Evolutionary conservation across 2,113 vertebrate genomes (phyloP).

Genomic region (Oncorhynchus keta): DNA sequence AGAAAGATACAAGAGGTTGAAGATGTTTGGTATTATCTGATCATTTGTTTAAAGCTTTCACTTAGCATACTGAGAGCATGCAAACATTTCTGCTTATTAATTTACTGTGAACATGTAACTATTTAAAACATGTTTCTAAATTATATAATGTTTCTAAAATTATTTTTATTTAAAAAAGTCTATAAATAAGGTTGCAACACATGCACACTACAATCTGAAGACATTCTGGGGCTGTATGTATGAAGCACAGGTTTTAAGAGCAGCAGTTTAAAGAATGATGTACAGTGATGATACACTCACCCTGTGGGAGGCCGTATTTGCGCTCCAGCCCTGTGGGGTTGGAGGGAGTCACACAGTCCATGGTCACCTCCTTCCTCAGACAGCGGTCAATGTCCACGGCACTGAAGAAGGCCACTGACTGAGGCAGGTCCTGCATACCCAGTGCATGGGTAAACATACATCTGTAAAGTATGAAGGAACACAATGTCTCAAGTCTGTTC

Average conservation of each 20-base stretch:
- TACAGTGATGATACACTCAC: slow-evolving; percentile 53
- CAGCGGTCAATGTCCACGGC: slow-evolving; percentile 91
- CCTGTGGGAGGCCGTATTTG: slow-evolving; percentile 81
- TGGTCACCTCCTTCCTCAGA: slow-evolving; percentile 93
- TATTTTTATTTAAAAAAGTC: too few species aligned
- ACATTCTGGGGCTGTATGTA: too few species aligned
- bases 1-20: background rate
- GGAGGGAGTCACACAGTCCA: slow-evolving; percentile 92
- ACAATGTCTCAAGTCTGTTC: too few species aligned
- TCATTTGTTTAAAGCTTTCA: too few species aligned
- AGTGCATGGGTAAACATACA: slow-evolving; percentile 92
- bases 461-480: slow-evolving; percentile 59
- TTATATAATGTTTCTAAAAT: too few species aligned
- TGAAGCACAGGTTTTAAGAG: too few species aligned
- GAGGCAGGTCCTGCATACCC: slow-evolving; percentile 89
- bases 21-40: background rate
- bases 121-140: background rate
- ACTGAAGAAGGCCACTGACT: slow-evolving; percentile 98
- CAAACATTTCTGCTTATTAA: background rate
- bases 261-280: too few species aligned
- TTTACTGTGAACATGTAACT: background rate
- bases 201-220: too few species aligned
- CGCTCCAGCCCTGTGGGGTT: slow-evolving; percentile 87
- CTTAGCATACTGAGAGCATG: background rate
- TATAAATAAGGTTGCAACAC: too few species aligned